Percentiles rank a stretch among this genome's conserved stretches.
phyloP scores from a whole-genome alignment of 2,888 invertebrate genomes.

The Drosophila flavopinicola region DNA sequence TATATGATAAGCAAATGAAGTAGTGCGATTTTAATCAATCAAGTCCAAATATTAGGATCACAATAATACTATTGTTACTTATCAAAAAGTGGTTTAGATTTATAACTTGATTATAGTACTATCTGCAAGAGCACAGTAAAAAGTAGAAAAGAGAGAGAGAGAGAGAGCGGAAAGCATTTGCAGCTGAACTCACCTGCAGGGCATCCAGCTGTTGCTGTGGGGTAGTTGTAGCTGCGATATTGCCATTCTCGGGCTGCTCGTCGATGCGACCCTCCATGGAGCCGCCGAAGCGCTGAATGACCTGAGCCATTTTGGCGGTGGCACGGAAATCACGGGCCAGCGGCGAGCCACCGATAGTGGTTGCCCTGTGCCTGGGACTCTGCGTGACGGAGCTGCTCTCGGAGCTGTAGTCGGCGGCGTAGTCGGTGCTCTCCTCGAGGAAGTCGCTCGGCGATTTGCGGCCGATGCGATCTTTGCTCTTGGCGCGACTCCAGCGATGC shows the following conservation, averaged over 20 bases:
- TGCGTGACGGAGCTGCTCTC: slow-evolving; percentile 90
- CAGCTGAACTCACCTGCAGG: slow-evolving; percentile 68
- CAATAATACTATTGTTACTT: too few species aligned
- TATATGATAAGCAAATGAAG: too few species aligned
- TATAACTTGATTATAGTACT: too few species aligned
- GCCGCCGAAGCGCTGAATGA: slow-evolving; percentile 80
- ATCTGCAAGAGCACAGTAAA: background rate
- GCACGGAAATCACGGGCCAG: slow-evolving; percentile 82
- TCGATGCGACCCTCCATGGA: slow-evolving; percentile 83
- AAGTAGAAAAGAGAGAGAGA: background rate
- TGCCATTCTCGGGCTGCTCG: slow-evolving; percentile 79
- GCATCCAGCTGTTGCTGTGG: slow-evolving; percentile 73
- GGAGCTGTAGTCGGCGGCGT: slow-evolving; percentile 92
- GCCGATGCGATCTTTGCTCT: slow-evolving; percentile 88
- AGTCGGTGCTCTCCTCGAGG: slow-evolving; percentile 88
- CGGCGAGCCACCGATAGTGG: slow-evolving; percentile 86
- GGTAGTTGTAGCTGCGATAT: background rate
- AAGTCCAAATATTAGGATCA: too few species aligned
- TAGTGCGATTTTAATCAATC: too few species aligned
- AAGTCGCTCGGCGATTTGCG: slow-evolving; percentile 87
- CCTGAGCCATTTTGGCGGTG: slow-evolving; percentile 81
- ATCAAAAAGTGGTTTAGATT: too few species aligned
- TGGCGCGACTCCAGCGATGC: slow-evolving; percentile 91
- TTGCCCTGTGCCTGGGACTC: slow-evolving; percentile 89
- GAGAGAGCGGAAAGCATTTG: slow-evolving; percentile 1